phyloP scores from a whole-genome alignment of 2,113 vertebrate genomes.

The Paracanthobrama guichenoti region DNA sequence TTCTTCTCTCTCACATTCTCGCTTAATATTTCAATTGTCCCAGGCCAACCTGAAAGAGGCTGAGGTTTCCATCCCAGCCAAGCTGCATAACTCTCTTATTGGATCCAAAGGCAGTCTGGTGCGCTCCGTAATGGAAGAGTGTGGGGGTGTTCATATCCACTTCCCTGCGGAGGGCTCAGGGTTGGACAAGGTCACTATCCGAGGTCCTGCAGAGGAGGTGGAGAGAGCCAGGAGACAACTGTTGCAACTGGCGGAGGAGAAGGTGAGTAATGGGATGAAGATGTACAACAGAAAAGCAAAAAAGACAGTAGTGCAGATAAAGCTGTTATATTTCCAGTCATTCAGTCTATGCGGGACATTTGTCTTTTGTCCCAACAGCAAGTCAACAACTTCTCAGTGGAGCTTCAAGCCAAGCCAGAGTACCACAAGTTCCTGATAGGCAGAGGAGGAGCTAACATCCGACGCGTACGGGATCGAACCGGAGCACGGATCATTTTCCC shows the following conservation, averaged over 20 bases:
- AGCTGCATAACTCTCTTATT: slow-evolving; percentile 83
- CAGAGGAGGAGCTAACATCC: slow-evolving; percentile 77
- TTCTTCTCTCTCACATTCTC: background rate
- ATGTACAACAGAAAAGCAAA: background rate
- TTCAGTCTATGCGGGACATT: background rate
- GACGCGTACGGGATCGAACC: slow-evolving; percentile 75
- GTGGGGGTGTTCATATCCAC: slow-evolving; percentile 81
- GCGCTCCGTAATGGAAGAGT: slow-evolving; percentile 84
- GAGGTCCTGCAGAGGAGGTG: slow-evolving; percentile 74
- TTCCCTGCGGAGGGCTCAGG: slow-evolving; percentile 80
- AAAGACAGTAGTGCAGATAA: background rate
- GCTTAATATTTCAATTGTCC: background rate
- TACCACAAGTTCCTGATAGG: slow-evolving; percentile 83
- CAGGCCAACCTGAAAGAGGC: slow-evolving; percentile 81
- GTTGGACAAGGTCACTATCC: slow-evolving; percentile 79
- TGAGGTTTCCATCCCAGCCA: slow-evolving; percentile 80
- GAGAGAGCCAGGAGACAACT: slow-evolving; percentile 80
- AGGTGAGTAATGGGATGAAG: slow-evolving; percentile 62
- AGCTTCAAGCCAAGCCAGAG: slow-evolving; percentile 77
- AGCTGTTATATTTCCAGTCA: background rate
- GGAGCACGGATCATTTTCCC: slow-evolving; percentile 80
- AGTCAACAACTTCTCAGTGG: slow-evolving; percentile 78
- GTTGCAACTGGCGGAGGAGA: slow-evolving; percentile 80
- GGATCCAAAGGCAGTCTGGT: slow-evolving; percentile 82
- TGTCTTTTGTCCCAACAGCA: slow-evolving; percentile 64